phyloP scores from a whole-genome alignment of 2,797 vertebrate species.

The Gastrophryne carolinensis region DNA sequence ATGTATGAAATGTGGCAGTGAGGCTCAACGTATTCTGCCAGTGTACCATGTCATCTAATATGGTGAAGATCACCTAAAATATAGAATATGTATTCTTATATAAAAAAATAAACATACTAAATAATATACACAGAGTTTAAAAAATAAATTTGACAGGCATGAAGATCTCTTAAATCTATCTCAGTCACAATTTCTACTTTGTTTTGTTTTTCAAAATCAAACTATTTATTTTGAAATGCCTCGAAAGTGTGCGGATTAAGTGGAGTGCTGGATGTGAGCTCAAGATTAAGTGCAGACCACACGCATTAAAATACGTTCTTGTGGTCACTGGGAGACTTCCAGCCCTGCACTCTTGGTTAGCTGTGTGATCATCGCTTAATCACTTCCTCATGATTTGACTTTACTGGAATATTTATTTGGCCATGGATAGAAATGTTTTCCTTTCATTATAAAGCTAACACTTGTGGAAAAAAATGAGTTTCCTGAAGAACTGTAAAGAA shows the following conservation, averaged over 20 bases:
- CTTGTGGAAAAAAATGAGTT: too few species aligned
- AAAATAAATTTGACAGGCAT: too few species aligned
- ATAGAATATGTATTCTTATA: too few species aligned
- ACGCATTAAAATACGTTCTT: conserved; percentile 31
- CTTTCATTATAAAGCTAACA: not conserved
- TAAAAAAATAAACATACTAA: too few species aligned
- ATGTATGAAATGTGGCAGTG: too few species aligned
- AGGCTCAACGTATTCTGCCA: too few species aligned
- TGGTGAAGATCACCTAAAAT: too few species aligned
- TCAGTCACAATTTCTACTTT: not conserved
- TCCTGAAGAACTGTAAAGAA: not conserved
- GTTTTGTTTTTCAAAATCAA: not conserved
- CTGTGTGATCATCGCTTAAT: conserved; percentile 35
- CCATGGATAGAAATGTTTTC: conserved; percentile 12
- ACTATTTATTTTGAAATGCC: conserved; percentile 4
- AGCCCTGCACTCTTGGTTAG: conserved; percentile 38
- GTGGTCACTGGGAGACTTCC: conserved; percentile 36
- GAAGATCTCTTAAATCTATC: too few species aligned
- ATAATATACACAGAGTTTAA: too few species aligned
- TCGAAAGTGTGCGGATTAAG: conserved; percentile 23
- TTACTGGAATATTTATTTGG: conserved; percentile 40
- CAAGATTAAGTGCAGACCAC: conserved; percentile 32
- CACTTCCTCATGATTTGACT: conserved; percentile 45
- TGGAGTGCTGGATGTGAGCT: not conserved
- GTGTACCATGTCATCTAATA: too few species aligned